Percentiles rank a stretch among this genome's conserved stretches.
phyloP scores from a whole-genome alignment of 2,888 invertebrate species.

The Rugalucina vietnamica region DNA sequence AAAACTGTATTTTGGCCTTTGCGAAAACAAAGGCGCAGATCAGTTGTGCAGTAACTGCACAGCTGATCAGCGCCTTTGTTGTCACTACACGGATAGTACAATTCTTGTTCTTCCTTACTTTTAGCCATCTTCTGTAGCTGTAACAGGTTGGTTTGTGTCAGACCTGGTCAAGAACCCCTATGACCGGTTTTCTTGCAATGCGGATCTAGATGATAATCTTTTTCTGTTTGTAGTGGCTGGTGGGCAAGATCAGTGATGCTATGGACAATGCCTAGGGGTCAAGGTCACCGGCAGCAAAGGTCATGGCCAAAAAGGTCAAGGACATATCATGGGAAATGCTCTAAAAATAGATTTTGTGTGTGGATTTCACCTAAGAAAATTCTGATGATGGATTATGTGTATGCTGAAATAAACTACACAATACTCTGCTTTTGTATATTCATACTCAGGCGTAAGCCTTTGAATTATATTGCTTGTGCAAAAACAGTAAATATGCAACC shows the following conservation, averaged over 20 bases:
- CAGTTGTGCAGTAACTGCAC: too few relatives aligned
- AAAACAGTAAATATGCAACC: too few relatives aligned
- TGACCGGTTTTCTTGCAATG: neutral
- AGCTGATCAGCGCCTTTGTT: too few relatives aligned
- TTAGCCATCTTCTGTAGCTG: too few relatives aligned
- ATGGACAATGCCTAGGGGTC: conserved; percentile 47
- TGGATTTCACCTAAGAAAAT: neutral
- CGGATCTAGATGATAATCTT: neutral
- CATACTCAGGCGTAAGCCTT: neutral
- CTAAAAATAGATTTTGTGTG: neutral
- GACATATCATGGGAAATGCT: neutral
- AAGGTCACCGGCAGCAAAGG: neutral
- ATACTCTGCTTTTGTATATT: neutral
- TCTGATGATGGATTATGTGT: neutral
- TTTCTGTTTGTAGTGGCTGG: conserved; percentile 69
- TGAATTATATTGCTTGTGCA: neutral
- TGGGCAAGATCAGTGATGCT: conserved; percentile 69
- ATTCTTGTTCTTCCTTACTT: too few relatives aligned
- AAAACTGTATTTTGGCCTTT: too few relatives aligned
- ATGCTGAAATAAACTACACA: neutral
- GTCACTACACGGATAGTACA: too few relatives aligned
- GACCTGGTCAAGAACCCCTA: neutral
- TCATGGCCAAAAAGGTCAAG: neutral
- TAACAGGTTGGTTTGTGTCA: neutral
- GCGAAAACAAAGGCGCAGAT: too few relatives aligned